Conservation (phyloP, 2,797 vertebrate genomes). For the Benthosema pterotum region DNA sequence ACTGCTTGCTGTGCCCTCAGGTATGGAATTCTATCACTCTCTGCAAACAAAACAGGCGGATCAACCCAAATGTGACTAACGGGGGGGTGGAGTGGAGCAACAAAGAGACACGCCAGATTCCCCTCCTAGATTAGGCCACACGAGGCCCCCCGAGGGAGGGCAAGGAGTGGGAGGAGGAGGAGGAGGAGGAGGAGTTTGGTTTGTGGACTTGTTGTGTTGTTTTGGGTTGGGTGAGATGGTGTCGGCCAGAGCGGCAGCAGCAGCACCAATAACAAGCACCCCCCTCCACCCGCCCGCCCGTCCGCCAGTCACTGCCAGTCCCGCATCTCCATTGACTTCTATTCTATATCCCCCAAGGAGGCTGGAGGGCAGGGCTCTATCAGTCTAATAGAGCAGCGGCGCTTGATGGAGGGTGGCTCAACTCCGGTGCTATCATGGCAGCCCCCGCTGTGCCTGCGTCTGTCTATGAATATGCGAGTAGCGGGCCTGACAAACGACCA, state of each 20-base stretch:
- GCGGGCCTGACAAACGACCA: conserved; percentile 51
- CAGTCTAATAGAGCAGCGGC: conserved; percentile 62
- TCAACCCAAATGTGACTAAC: conserved; percentile 74
- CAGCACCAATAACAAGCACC: conserved; percentile 19
- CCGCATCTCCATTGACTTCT: conserved; percentile 54
- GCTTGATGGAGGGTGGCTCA: conserved; percentile 35
- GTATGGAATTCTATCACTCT: conserved; percentile 83
- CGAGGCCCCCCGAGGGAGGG: conserved; percentile 27
- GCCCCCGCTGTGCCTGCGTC: conserved; percentile 49
- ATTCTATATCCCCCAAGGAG: conserved; percentile 35
- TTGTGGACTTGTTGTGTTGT: conserved; percentile 2
- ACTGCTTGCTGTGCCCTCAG: conserved; percentile 74
- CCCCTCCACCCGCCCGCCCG: neutral
- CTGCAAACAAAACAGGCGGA: conserved; percentile 72
- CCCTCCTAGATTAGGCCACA: conserved; percentile 58
- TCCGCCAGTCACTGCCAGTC: conserved; percentile 37
- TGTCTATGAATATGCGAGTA: conserved; percentile 69
- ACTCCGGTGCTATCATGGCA: conserved; percentile 54
- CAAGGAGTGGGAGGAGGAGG: conserved; percentile 15
- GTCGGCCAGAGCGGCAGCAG: conserved; percentile 29
- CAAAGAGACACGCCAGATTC: conserved; percentile 65
- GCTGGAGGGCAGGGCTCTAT: conserved; percentile 61
- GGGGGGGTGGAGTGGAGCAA: conserved; percentile 38
- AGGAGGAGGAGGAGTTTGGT: conserved; percentile 9
- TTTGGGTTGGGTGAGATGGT: neutral